Conservation (phyloP, 2,888 invertebrate species). For the Eupithecia vulgata region DNA sequence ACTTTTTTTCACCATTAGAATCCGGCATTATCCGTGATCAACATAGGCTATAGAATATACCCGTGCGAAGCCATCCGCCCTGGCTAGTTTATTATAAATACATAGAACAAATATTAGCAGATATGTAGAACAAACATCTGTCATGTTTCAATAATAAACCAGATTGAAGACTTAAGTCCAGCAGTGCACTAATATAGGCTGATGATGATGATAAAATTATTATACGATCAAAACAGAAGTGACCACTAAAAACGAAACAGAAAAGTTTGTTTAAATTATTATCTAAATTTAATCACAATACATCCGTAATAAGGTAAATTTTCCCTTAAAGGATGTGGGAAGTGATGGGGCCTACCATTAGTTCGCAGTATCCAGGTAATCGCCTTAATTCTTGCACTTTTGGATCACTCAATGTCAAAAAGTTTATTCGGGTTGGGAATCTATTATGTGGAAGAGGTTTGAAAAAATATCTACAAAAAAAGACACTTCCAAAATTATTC, state of each 20-base stretch:
- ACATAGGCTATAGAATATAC: too few species aligned
- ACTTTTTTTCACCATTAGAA: too few species aligned
- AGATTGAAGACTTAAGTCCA: too few species aligned
- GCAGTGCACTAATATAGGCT: too few species aligned
- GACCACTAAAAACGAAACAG: background rate
- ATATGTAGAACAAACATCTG: too few species aligned
- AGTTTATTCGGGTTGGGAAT: background rate
- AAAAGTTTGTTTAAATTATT: too few species aligned
- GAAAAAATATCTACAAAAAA: background rate
- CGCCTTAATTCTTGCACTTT: conserved; percentile 52
- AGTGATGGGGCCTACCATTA: conserved; percentile 8
- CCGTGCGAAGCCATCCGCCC: too few species aligned
- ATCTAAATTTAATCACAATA: background rate
- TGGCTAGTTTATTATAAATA: too few species aligned
- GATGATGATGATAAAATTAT: background rate
- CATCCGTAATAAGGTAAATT: conserved; percentile 2
- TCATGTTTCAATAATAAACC: too few species aligned
- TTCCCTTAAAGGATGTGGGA: background rate
- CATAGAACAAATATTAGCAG: too few species aligned
- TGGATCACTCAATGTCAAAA: conserved; percentile 56
- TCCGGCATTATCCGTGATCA: too few species aligned
- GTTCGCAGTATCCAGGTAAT: conserved; percentile 29
- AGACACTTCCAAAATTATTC: too few species aligned
- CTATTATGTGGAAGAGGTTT: background rate
- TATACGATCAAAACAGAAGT: background rate